A percentile compares a stretch with the other conserved stretches of the same genome.
phyloP scores from a whole-genome alignment of 1,140 invertebrate genomes.

The Rhagoletis pomonella region DNA sequence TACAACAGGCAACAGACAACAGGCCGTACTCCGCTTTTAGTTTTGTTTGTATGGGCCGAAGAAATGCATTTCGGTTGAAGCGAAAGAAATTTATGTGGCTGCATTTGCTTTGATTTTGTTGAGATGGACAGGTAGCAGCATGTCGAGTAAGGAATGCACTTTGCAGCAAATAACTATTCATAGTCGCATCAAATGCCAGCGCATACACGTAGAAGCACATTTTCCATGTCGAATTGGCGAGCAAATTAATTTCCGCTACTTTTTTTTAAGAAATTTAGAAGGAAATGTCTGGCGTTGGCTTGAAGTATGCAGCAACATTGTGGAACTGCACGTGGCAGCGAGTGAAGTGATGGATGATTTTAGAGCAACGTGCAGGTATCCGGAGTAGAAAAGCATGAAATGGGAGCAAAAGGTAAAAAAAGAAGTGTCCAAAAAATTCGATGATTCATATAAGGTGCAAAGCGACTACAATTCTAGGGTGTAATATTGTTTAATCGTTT shows the following conservation, averaged over 20 bases:
- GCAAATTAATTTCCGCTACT: constrained; percentile 15
- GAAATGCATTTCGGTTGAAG: background rate
- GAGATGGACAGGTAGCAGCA: background rate
- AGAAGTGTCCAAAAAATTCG: too few species aligned
- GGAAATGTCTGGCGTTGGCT: background rate
- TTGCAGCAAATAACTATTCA: background rate
- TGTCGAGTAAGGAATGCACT: background rate
- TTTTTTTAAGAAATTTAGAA: background rate
- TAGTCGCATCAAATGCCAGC: constrained; percentile 1
- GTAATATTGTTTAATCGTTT: too few species aligned
- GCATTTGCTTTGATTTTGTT: constrained; percentile 4
- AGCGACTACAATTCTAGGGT: too few species aligned
- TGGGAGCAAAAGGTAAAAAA: too few species aligned
- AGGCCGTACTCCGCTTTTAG: background rate
- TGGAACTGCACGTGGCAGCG: background rate
- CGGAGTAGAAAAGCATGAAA: too few species aligned
- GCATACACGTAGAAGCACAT: background rate
- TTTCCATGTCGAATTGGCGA: background rate
- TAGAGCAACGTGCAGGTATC: too few species aligned
- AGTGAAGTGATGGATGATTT: background rate
- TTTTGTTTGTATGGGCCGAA: background rate
- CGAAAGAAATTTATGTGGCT: background rate
- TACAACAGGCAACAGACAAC: background rate
- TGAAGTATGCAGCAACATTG: background rate
- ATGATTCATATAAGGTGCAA: too few species aligned